phyloP scores from a whole-genome alignment of 2,113 vertebrate genomes.

The Oncorhynchus masou region DNA sequence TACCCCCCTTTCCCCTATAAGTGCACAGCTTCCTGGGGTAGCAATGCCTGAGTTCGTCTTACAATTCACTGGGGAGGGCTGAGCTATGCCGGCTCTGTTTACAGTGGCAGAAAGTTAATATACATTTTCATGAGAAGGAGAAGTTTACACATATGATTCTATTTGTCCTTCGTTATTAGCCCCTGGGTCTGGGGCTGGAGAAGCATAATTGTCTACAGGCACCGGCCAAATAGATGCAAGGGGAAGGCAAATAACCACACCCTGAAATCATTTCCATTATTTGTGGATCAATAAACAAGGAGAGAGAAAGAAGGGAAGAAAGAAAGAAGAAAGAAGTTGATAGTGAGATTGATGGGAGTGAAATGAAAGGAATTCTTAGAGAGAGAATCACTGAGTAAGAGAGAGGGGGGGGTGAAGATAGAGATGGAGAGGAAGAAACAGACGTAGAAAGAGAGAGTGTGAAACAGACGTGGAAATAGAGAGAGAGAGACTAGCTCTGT shows the following conservation, averaged over 20 bases:
- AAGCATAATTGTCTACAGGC: constrained; percentile 99
- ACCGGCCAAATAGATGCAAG: constrained; percentile 99
- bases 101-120: constrained; percentile 99
- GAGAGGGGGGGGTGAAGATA: constrained; percentile 3
- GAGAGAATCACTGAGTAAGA: constrained; percentile 6
- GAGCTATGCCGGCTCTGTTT: constrained; percentile 99
- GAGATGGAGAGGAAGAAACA: constrained; percentile 9
- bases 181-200: constrained; percentile 98
- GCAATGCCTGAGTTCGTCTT: constrained; percentile 98
- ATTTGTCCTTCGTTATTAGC: constrained; percentile 99
- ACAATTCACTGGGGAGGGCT: constrained; percentile 95
- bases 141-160: constrained; percentile 99
- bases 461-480: constrained; percentile 20
- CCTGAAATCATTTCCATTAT: constrained; percentile 99
- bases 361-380: background rate
- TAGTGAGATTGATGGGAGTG: background rate
- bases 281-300: constrained; percentile 99
- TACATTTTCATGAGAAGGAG: constrained; percentile 99
- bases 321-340: constrained; percentile 38
- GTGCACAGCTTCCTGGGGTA: constrained; percentile 92
- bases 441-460: background rate
- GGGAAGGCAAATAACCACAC: constrained; percentile 99
- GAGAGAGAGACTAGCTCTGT: constrained; percentile 10
- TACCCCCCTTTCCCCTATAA: constrained; percentile 65
- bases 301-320: constrained; percentile 43